phyloP scores from a whole-genome alignment of 2,797 vertebrate genomes.

The Sorex maritimensis region DNA sequence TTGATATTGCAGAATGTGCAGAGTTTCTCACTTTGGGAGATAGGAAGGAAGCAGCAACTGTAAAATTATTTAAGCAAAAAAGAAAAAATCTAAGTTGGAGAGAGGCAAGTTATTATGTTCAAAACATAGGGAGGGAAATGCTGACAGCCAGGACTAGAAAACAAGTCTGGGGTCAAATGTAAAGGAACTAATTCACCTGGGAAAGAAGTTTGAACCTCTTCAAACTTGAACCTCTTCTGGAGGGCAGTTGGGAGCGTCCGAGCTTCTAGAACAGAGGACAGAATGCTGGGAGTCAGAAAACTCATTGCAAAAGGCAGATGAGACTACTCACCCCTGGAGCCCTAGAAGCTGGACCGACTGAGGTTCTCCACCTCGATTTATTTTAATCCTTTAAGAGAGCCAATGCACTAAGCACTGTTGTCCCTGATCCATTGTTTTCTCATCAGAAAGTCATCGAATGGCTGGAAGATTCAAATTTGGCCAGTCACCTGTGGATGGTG shows the following conservation, averaged over 20 bases:
- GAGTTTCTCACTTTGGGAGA: neutral
- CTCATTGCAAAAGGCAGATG: neutral
- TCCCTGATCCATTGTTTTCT: neutral
- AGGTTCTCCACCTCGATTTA: neutral
- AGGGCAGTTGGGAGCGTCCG: neutral
- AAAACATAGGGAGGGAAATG: neutral
- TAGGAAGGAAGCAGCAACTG: fast-evolving
- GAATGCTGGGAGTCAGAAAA: neutral
- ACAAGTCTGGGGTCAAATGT: too few species aligned
- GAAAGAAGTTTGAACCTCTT: neutral
- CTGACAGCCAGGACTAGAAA: fast-evolving
- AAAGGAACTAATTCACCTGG: neutral
- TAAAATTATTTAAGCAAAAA: neutral
- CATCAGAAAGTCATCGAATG: neutral
- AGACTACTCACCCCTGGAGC: neutral
- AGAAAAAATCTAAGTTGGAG: neutral
- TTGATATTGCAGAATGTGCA: neutral
- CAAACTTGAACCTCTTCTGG: neutral
- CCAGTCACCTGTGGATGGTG: too few species aligned
- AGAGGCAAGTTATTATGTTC: neutral
- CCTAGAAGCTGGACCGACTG: neutral
- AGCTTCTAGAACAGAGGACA: neutral
- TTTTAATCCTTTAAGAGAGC: neutral
- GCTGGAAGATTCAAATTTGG: neutral
- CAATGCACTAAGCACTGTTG: neutral